These are phyloP conservation scores for Prinia subflava DNA, from an alignment of 2,113 vertebrate species.

Conservation along the genomic window DNA sequence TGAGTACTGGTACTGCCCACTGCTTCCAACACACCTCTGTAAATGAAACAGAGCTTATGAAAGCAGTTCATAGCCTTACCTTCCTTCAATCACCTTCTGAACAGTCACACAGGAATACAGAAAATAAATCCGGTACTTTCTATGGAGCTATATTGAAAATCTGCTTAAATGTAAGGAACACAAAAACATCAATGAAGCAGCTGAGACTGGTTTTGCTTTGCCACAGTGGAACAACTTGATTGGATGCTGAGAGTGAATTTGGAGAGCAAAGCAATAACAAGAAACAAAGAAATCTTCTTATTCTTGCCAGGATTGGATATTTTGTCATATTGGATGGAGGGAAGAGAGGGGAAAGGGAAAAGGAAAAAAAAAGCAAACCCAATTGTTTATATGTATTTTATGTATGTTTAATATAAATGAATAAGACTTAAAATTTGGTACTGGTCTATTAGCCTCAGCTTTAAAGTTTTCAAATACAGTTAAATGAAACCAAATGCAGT, in stretches of 20 bases:
- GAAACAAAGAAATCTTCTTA: neutral
- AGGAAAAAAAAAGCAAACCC: neutral
- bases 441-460: neutral
- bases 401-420: neutral
- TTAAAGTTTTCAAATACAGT: conserved; percentile 33
- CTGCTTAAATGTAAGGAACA: neutral
- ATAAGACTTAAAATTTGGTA: neutral
- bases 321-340: neutral
- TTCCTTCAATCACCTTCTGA: neutral
- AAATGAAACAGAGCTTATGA: neutral
- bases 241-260: neutral
- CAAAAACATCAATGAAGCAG: neutral
- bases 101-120: neutral
- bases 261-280: neutral
- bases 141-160: neutral
- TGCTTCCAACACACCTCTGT: neutral
- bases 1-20: neutral
- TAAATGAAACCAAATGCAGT: conserved; percentile 45
- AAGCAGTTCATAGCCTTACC: neutral
- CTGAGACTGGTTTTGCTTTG: neutral
- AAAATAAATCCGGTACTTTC: neutral
- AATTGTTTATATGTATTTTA: neutral
- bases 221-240: neutral
- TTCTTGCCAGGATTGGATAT: neutral
- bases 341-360: neutral